Percentiles rank a stretch among this genome's conserved stretches.
Evolutionary conservation across 2,113 vertebrate species (phyloP).

Genomic region (Tricholaema leucomelas): DNA sequence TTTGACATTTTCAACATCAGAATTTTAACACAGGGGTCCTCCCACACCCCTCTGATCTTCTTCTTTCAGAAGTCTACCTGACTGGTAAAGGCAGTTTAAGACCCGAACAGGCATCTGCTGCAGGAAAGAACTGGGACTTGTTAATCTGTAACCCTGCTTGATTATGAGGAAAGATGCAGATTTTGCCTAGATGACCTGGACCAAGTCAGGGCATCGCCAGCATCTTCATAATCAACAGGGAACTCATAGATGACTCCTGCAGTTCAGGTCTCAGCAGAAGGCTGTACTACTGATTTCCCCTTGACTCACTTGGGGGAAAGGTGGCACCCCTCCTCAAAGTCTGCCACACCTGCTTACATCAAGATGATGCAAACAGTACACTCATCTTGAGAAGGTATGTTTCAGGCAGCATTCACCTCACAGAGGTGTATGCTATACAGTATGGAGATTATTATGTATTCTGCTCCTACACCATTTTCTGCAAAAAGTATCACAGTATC

Average conservation of each 20-base stretch:
- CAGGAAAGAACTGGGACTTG: not conserved
- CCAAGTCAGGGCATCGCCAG: too few relatives aligned
- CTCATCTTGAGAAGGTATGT: accelerated
- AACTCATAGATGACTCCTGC: accelerated
- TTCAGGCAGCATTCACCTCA: not conserved
- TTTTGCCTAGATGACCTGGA: not conserved
- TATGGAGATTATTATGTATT: not conserved
- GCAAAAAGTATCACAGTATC: too few relatives aligned
- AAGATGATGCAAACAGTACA: not conserved
- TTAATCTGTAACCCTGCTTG: not conserved
- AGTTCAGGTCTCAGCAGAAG: not conserved
- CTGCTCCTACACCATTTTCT: not conserved
- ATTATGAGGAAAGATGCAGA: not conserved
- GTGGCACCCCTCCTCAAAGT: accelerated
- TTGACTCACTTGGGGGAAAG: not conserved
- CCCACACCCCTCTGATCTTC: not conserved
- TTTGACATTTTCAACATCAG: not conserved
- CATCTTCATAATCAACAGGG: not conserved
- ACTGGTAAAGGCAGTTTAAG: not conserved
- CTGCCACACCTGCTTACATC: not conserved
- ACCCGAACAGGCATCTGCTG: not conserved
- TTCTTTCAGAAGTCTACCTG: not conserved
- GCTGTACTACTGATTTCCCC: accelerated
- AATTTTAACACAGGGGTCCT: not conserved
- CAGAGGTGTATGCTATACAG: too few relatives aligned